Base-by-base conservation (phyloP, 2,888 invertebrate genomes). In the Panopea generosa region DNA sequence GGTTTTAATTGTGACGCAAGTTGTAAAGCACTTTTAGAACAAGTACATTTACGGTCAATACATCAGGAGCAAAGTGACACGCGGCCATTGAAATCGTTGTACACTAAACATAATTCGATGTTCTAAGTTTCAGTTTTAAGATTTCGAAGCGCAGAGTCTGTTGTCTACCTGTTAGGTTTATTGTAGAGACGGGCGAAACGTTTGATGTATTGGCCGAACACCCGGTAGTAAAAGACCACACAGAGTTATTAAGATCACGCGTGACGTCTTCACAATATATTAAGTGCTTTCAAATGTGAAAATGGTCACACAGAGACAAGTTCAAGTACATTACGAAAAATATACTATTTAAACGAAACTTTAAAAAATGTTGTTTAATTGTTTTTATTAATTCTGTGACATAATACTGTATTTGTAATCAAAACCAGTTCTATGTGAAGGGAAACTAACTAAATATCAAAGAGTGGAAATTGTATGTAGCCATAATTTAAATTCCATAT, bases 181-280 rank as follows among this genome's bases (percentile, higher is more conserved):
- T 66, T 65, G 65, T 55, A 18, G 27, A 27, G 43, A 22, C n/a
- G 9, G 66, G 26, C 33, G 22, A 26, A 27, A 16, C 7, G 16
- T 24, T 52, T 75, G 75, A 69, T 63, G 38, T 75, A 75, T 60
- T 63, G 14, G 1, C 14, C 16, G 75, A 65, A 66, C 69, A 69
- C 75, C 75, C 69, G 52, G 29, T 22, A n/a, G 52, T 2, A n/a
- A 26, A 4, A 49, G 75, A 66, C 75, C 75, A 75, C 75, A 75
- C 75, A 69, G n/a, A 40, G 4, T 9, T 11, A 33, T 33, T 33
- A 7, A n/a, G n/a, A n/a, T n/a, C n/a, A n/a, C n/a, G n/a, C n/a
- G n/a, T n/a, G n/a, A n/a, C n/a, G n/a, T n/a, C n/a, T n/a, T n/a
- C n/a, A n/a, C n/a, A n/a, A n/a, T n/a, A n/a, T n/a, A n/a, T n/a